These are phyloP conservation scores for Equus quagga DNA, from an alignment of 2,113 vertebrate species.

Conservation along the genomic window DNA sequence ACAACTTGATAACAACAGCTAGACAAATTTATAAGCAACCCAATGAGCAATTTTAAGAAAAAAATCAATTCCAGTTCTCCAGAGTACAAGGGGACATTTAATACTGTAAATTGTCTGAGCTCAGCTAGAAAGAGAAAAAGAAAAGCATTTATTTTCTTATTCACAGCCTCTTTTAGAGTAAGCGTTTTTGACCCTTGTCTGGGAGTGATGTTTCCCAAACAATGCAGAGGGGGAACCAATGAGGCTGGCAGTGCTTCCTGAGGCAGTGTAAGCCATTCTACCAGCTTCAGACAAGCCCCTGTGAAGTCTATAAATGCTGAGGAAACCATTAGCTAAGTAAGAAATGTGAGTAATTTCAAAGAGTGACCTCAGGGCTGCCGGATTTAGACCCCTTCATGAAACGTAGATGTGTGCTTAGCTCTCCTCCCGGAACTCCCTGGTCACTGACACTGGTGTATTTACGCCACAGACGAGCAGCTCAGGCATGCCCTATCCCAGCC, in stretches of 20 bases:
- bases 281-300: neutral
- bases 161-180: neutral
- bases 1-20: slow-evolving; percentile 70
- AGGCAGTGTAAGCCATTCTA: neutral
- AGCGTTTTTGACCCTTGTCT: neutral
- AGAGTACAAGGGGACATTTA: slow-evolving; percentile 68
- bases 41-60: slow-evolving; percentile 48
- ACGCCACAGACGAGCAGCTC: neutral
- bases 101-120: slow-evolving; percentile 49
- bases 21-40: slow-evolving; percentile 41
- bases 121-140: neutral
- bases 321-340: neutral
- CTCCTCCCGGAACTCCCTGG: neutral
- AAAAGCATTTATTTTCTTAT: neutral
- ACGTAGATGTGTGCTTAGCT: neutral
- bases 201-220: slow-evolving; percentile 6
- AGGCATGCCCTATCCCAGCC: neutral
- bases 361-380: neutral
- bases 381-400: neutral
- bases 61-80: slow-evolving; percentile 47
- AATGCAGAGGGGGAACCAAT: neutral
- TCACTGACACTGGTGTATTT: rapidly evolving
- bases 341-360: neutral
- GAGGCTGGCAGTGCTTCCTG: neutral
- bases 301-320: rapidly evolving